Conservation (phyloP, 2,113 vertebrate genomes). For the Aramus guarauna region DNA sequence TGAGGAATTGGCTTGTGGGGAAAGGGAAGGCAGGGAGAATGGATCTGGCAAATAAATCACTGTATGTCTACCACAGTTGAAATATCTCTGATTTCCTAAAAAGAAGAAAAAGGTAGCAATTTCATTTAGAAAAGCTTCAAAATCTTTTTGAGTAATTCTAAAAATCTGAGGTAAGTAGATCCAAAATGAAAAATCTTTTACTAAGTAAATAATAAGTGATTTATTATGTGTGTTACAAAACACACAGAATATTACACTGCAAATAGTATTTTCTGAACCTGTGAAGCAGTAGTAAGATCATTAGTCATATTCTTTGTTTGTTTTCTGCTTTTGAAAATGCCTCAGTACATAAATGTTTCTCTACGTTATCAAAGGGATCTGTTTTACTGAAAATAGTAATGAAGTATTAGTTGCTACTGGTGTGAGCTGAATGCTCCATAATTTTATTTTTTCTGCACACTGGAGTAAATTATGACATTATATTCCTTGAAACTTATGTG, state of each 20-base stretch:
- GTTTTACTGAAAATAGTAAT: background rate
- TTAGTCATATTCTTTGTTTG: background rate
- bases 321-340: background rate
- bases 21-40: background rate
- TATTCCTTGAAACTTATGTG: background rate
- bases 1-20: background rate
- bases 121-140: background rate
- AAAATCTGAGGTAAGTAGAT: background rate
- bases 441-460: background rate
- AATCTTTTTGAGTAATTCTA: background rate
- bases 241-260: background rate
- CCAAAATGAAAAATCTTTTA: background rate
- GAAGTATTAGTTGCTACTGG: background rate
- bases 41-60: background rate
- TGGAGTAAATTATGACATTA: background rate
- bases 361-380: background rate
- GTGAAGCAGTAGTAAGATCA: background rate
- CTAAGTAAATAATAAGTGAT: background rate
- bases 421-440: background rate
- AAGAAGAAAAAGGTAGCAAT: background rate
- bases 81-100: background rate
- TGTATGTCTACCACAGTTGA: background rate
- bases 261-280: background rate
- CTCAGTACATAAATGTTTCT: background rate
- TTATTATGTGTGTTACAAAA: background rate